Conservation (phyloP, 1,140 invertebrate species). For the Carcinoscorpius rotundicauda region DNA sequence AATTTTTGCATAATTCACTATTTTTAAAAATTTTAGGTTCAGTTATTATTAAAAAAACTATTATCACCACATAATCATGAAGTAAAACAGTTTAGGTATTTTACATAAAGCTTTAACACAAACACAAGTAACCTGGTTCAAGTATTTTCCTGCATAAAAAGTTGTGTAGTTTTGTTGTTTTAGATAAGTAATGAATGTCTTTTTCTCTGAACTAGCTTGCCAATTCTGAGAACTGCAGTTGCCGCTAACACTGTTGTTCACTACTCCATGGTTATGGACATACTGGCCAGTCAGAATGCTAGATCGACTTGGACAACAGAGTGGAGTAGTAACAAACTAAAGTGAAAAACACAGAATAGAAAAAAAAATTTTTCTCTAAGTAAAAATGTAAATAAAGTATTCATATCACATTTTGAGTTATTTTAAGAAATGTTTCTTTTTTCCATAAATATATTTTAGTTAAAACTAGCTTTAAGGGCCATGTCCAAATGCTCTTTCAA, state of each 20-base stretch:
- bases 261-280: constrained; percentile 63
- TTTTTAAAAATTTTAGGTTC: too few relatives aligned
- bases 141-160: constrained; percentile 76
- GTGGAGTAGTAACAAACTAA: constrained; percentile 61
- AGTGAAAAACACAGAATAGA: constrained; percentile 17
- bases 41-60: too few relatives aligned
- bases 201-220: constrained; percentile 47
- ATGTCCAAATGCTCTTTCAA: background rate
- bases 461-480: background rate
- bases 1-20: too few relatives aligned
- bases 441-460: background rate
- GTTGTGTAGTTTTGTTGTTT: constrained; percentile 53
- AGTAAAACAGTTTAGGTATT: too few relatives aligned
- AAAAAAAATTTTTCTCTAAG: background rate
- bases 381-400: background rate
- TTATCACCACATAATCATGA: too few relatives aligned
- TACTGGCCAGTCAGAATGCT: constrained; percentile 73
- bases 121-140: constrained; percentile 50
- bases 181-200: constrained; percentile 53
- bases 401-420: background rate
- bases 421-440: background rate
- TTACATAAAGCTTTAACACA: too few relatives aligned
- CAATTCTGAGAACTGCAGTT: constrained; percentile 58
- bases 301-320: constrained; percentile 79
- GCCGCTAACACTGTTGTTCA: constrained; percentile 62